Evolutionary conservation across 23 tunicate genomes (phyloP).

Genomic region (Oikopleura dioica): DNA sequence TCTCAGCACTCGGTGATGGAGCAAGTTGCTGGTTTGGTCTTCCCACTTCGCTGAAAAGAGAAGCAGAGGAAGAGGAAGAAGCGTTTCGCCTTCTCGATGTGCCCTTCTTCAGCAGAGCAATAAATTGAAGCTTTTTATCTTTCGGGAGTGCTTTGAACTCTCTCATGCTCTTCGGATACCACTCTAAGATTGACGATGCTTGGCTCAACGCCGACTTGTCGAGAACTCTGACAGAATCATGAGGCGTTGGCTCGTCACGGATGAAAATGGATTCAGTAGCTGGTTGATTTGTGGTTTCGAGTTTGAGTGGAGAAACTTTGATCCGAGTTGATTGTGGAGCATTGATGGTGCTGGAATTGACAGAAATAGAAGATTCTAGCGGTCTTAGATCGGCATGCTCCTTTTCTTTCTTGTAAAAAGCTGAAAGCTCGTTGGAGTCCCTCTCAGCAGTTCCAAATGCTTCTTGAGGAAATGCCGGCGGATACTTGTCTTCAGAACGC

Average conservation of each 20-base stretch:
- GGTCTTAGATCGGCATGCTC: too few relatives aligned
- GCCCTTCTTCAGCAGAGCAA: neutral
- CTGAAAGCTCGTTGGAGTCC: too few relatives aligned
- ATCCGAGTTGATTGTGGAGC: too few relatives aligned
- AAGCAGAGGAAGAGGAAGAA: neutral
- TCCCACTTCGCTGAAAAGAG: neutral
- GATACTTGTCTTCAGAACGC: neutral
- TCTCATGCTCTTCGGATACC: constrained; percentile 2
- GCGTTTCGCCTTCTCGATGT: neutral
- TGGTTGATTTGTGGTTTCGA: neutral
- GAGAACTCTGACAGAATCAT: neutral
- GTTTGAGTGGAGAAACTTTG: neutral
- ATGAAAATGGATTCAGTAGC: neutral
- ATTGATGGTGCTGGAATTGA: too few relatives aligned
- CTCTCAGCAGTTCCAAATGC: too few relatives aligned
- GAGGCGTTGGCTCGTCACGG: neutral
- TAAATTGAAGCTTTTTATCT: neutral
- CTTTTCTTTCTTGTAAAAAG: too few relatives aligned
- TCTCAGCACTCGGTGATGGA: too few relatives aligned
- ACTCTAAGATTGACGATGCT: neutral
- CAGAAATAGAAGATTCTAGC: too few relatives aligned
- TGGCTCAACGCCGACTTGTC: neutral
- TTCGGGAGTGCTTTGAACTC: constrained; percentile 13
- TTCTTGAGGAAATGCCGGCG: neutral
- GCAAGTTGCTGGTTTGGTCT: neutral